Conservation (phyloP, 2,888 invertebrate species). For the Sisyra nigra region DNA sequence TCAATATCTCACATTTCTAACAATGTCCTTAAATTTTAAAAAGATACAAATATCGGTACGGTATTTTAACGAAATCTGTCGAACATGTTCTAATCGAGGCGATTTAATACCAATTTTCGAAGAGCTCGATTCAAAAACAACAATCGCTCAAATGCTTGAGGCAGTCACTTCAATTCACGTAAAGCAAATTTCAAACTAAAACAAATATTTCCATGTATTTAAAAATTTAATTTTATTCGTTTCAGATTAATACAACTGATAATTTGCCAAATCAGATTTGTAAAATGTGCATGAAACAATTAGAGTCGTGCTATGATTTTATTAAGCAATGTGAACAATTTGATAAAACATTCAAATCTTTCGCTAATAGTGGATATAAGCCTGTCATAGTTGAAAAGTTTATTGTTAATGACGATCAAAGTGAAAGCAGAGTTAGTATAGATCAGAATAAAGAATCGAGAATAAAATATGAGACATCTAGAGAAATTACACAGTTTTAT, state of each 20-base stretch:
- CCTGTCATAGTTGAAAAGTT: slow-evolving; percentile 2
- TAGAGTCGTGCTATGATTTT: slow-evolving; percentile 1
- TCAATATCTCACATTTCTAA: no score
- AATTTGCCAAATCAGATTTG: slow-evolving; percentile 6
- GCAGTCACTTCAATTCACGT: slow-evolving; percentile 2
- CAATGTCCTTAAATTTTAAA: not conserved
- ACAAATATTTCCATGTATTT: no score
- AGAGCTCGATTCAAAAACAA: not conserved
- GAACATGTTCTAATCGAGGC: slow-evolving; percentile 5
- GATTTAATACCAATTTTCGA: slow-evolving; percentile 4
- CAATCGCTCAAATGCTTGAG: slow-evolving; percentile 4
- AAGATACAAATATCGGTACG: slow-evolving; percentile 1
- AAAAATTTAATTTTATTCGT: not conserved
- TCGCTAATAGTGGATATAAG: slow-evolving; percentile 3
- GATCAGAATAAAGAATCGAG: no score
- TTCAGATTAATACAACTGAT: slow-evolving; percentile 4
- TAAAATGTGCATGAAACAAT: not conserved
- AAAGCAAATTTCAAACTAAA: not conserved
- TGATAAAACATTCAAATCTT: slow-evolving; percentile 1
- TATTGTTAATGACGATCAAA: not conserved
- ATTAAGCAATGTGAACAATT: slow-evolving; percentile 4
- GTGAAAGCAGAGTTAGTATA: no score
- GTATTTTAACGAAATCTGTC: slow-evolving; percentile 7
- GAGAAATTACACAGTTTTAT: no score
- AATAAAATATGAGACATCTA: no score